A percentile compares a stretch with the other conserved stretches of the same genome.
Evolutionary conservation across 2,113 vertebrate genomes (phyloP).

Genomic region (Gorsachius goisagi): DNA sequence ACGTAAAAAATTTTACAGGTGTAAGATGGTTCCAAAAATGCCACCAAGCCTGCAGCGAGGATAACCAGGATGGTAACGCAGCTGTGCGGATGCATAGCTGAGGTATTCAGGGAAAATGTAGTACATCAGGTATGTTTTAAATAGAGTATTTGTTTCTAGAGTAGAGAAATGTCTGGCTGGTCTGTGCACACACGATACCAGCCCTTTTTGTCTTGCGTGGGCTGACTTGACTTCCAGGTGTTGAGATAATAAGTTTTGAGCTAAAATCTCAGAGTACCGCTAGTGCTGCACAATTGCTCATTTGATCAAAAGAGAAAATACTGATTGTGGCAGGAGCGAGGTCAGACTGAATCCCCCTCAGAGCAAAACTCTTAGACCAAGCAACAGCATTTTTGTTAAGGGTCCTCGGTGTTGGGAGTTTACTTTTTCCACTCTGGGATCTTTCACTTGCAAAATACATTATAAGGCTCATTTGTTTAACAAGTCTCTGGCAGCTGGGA

Average conservation of each 20-base stretch:
- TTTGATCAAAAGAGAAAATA: background rate
- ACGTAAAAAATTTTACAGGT: background rate
- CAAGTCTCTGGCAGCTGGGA: background rate
- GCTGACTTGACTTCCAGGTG: background rate
- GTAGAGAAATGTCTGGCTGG: background rate
- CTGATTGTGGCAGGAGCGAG: background rate
- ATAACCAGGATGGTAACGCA: rapidly evolving
- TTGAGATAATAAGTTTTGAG: background rate
- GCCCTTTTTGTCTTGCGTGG: background rate
- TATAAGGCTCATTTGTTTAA: constrained; percentile 35
- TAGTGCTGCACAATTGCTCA: background rate
- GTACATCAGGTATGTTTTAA: background rate
- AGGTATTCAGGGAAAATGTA: background rate
- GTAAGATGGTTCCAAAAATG: background rate
- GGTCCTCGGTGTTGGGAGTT: background rate
- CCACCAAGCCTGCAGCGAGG: rapidly evolving
- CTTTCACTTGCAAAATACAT: constrained; percentile 12
- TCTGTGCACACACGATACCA: rapidly evolving
- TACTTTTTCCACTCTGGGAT: background rate
- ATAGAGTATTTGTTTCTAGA: background rate
- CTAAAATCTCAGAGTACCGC: background rate
- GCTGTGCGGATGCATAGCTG: rapidly evolving
- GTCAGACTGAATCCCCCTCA: background rate
- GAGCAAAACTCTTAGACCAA: background rate
- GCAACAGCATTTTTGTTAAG: background rate